Evolutionary conservation across 2,888 invertebrate species (phyloP).

Genomic region (Conchocele bisecta): DNA sequence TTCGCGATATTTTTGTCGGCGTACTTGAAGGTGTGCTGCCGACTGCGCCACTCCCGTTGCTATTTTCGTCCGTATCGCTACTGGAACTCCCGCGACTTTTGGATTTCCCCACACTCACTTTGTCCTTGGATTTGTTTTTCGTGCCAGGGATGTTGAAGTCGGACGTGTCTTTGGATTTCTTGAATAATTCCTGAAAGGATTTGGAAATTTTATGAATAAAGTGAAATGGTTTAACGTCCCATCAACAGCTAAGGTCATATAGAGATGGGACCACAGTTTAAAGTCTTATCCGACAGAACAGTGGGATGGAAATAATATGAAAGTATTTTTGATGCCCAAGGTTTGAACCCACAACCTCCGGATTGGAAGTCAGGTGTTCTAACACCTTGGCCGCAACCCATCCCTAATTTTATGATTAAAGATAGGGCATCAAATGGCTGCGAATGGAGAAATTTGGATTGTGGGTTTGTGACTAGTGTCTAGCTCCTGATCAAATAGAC

Average conservation of each 20-base stretch:
- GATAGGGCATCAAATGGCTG: neutral
- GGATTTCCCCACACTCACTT: neutral
- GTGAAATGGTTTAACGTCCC: too few relatives aligned
- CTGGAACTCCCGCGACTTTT: constrained; percentile 7
- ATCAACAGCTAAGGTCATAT: too few relatives aligned
- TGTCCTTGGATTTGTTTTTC: neutral
- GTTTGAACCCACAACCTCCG: too few relatives aligned
- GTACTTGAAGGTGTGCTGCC: constrained; percentile 11
- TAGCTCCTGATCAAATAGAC: too few relatives aligned
- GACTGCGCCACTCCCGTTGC: constrained; percentile 23
- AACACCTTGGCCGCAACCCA: neutral
- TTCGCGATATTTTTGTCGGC: constrained; percentile 19
- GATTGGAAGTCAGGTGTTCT: too few relatives aligned
- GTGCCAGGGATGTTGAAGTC: constrained; percentile 72
- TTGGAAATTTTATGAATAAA: neutral
- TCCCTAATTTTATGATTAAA: neutral
- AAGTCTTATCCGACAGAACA: too few relatives aligned
- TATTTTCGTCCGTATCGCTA: constrained; percentile 12
- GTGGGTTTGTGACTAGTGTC: too few relatives aligned
- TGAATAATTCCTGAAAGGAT: constrained; percentile 78
- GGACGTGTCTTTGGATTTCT: constrained; percentile 81
- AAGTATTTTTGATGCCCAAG: too few relatives aligned
- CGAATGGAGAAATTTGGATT: too few relatives aligned
- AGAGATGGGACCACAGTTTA: too few relatives aligned
- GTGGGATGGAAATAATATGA: too few relatives aligned